Evolutionary conservation across 2,113 vertebrate species (phyloP).

Genomic region (Phrynocephalus versicolor): DNA sequence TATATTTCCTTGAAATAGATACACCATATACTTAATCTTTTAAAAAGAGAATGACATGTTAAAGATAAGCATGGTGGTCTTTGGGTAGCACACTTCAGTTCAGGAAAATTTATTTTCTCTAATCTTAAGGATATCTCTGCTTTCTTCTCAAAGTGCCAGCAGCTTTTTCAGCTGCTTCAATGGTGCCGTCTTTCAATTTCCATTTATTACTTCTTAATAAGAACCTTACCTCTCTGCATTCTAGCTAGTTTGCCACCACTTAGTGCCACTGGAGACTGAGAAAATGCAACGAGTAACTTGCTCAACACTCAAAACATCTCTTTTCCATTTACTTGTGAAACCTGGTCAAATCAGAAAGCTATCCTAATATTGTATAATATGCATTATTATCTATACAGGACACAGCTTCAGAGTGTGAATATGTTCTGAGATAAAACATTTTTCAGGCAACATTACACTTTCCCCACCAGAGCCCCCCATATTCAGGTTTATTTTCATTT

Average conservation of each 20-base stretch:
- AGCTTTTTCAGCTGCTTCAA: conserved; percentile 41
- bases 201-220: conserved; percentile 22
- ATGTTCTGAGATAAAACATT: background rate
- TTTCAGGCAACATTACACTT: conserved; percentile 7
- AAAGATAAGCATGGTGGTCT: background rate
- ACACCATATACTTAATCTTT: background rate
- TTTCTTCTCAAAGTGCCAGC: conserved; percentile 30
- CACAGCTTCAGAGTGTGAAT: background rate
- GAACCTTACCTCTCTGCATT: conserved; percentile 28
- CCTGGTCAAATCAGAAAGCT: background rate
- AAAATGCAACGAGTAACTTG: conserved; percentile 17
- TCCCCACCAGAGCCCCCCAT: conserved; percentile 9
- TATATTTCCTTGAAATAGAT: background rate
- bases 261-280: conserved; percentile 5
- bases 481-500: conserved; percentile 27
- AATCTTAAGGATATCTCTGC: background rate
- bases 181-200: conserved; percentile 38
- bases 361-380: conserved; percentile 8
- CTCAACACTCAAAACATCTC: background rate
- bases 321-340: conserved; percentile 2
- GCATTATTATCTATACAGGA: conserved; percentile 3
- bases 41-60: background rate
- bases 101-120: conserved; percentile 18
- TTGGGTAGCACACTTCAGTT: conserved; percentile 20
- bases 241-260: conserved; percentile 14